phyloP scores from a whole-genome alignment of 2,113 vertebrate genomes.

The Nansenia antarctica region DNA sequence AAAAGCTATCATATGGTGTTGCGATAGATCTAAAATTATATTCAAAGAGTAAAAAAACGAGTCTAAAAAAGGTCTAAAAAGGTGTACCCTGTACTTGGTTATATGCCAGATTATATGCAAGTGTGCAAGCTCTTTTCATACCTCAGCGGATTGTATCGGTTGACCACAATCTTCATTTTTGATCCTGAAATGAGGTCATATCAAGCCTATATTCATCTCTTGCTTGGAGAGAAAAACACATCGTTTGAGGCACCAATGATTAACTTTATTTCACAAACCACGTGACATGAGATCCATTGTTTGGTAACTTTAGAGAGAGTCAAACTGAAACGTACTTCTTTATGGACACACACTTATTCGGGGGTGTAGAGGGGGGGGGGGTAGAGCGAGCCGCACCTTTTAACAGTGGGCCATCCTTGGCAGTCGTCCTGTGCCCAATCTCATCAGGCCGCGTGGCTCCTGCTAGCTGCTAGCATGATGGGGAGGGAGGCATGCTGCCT shows the following conservation, averaged over 20 bases:
- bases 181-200: neutral
- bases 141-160: neutral
- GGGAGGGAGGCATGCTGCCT: conserved; percentile 61
- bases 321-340: neutral
- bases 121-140: neutral
- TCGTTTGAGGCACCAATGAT: neutral
- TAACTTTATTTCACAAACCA: neutral
- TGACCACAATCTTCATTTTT: neutral
- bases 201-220: neutral
- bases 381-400: conserved; percentile 12
- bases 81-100: too few species aligned
- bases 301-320: neutral
- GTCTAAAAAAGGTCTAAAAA: too few species aligned
- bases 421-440: conserved; percentile 75
- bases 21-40: too few species aligned
- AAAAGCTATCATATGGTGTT: too few species aligned
- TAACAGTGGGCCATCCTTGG: conserved; percentile 46
- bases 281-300: neutral
- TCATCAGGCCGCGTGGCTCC: conserved; percentile 77
- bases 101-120: conserved; percentile 15
- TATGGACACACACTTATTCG: neutral
- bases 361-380: neutral
- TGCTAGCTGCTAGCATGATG: too few species aligned
- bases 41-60: too few species aligned
- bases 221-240: neutral